Percentiles rank a stretch among this genome's conserved stretches.
Conservation (phyloP, 2,888 invertebrate species). For the Pyrocoelia pectoralis region DNA sequence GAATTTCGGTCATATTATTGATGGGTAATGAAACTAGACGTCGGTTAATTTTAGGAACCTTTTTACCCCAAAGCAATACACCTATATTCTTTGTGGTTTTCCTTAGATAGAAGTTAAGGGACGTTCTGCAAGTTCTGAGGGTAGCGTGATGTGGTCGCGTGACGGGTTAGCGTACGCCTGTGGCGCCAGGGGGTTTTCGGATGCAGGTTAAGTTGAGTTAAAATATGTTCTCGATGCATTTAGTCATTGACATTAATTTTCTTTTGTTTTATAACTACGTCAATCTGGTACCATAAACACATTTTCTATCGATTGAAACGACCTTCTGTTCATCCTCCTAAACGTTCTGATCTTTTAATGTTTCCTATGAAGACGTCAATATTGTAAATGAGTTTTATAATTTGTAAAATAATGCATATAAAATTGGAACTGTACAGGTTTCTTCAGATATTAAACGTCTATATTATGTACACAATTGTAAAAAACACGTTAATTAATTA, state of each 20-base stretch:
- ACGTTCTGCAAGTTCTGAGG: conserved; percentile 16
- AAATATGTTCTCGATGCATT: conserved; percentile 19
- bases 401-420: too few relatives aligned
- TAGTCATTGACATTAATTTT: conserved; percentile 16
- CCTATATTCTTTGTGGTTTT: conserved; percentile 35
- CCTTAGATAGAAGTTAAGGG: conserved; percentile 31
- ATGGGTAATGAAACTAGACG: conserved; percentile 25
- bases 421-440: too few relatives aligned
- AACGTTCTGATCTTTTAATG: too few relatives aligned
- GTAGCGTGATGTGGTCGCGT: conserved; percentile 40
- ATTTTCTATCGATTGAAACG: too few relatives aligned
- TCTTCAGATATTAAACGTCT: too few relatives aligned
- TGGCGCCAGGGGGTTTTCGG: conserved; percentile 41
- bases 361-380: too few relatives aligned
- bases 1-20: conserved; percentile 14
- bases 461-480: too few relatives aligned
- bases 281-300: too few relatives aligned
- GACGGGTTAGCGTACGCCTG: conserved; percentile 43
- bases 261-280: background rate
- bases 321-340: too few relatives aligned
- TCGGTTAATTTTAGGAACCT: conserved; percentile 28
- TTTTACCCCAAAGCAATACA: conserved; percentile 25
- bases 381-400: too few relatives aligned
- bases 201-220: conserved; percentile 29
- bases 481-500: too few relatives aligned